Percentiles rank a stretch among this genome's conserved stretches.
phyloP scores from a whole-genome alignment of 2,888 invertebrate genomes.

The Anticlea derivata region DNA sequence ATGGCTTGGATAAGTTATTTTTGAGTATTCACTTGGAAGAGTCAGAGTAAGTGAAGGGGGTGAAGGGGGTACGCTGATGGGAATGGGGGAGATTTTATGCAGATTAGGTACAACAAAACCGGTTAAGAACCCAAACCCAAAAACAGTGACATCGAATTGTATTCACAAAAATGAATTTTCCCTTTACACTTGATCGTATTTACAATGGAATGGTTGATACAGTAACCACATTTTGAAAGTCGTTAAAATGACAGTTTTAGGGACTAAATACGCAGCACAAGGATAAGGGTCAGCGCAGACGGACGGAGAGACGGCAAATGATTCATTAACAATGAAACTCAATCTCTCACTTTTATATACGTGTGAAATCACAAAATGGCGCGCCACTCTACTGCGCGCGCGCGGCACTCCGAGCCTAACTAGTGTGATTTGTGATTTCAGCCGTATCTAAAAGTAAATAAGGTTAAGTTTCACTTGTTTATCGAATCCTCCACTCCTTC shows the following conservation, averaged over 20 bases:
- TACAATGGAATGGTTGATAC: slow-evolving; percentile 64
- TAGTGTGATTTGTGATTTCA: too few species aligned
- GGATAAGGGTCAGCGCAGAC: too few species aligned
- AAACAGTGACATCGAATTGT: slow-evolving; percentile 58
- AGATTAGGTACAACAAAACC: slow-evolving; percentile 1
- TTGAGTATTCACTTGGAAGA: not conserved
- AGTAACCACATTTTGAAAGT: slow-evolving; percentile 9
- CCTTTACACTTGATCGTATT: slow-evolving; percentile 82
- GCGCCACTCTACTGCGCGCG: too few species aligned
- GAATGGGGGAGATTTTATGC: not conserved
- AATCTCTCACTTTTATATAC: too few species aligned
- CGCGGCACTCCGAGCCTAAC: too few species aligned
- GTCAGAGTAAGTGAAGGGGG: slow-evolving; percentile 4
- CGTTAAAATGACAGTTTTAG: slow-evolving; percentile 44
- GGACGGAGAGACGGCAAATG: too few species aligned
- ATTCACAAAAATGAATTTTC: slow-evolving; percentile 43
- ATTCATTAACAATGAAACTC: too few species aligned
- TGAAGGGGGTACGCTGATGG: not conserved
- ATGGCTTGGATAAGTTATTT: slow-evolving; percentile 3
- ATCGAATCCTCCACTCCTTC: too few species aligned
- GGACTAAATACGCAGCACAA: slow-evolving; percentile 69
- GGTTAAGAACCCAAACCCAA: slow-evolving; percentile 39
- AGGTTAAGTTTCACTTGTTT: too few species aligned
- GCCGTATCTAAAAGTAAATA: too few species aligned
- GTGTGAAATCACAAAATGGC: too few species aligned